Conservation (phyloP, 2,797 vertebrate genomes). For the Chloroceryle inda region DNA sequence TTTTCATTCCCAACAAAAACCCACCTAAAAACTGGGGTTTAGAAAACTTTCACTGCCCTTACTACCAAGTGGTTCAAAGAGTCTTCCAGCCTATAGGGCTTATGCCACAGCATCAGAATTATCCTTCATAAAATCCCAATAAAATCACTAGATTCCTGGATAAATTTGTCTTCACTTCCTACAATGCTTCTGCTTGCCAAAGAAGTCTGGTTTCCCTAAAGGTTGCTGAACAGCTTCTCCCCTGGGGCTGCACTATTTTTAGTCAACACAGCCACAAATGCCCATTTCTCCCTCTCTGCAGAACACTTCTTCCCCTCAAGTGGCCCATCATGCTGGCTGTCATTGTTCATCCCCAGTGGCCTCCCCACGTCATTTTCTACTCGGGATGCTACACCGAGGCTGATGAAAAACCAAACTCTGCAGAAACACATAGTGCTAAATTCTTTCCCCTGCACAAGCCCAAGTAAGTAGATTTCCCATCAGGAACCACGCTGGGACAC, state of each 20-base stretch:
- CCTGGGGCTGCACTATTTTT: background rate
- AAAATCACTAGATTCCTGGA: background rate
- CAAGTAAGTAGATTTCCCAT: background rate
- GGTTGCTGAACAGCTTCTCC: background rate
- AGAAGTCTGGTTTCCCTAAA: background rate
- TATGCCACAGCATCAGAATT: background rate
- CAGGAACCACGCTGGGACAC: rapidly evolving
- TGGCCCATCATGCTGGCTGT: background rate
- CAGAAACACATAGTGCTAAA: background rate
- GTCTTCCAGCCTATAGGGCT: background rate
- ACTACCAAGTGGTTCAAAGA: background rate
- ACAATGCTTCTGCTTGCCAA: background rate
- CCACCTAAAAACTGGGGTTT: background rate
- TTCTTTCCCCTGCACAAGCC: background rate
- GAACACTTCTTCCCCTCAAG: rapidly evolving
- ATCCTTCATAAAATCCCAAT: background rate
- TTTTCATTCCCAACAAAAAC: background rate
- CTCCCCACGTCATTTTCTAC: background rate
- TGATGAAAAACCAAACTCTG: background rate
- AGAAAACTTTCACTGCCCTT: background rate
- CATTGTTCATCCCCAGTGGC: background rate
- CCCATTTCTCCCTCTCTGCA: background rate
- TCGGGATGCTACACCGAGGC: rapidly evolving
- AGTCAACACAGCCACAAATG: background rate
- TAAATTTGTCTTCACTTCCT: background rate